Conservation (phyloP, 2,888 invertebrate genomes). For the Corythucha ciliata region DNA sequence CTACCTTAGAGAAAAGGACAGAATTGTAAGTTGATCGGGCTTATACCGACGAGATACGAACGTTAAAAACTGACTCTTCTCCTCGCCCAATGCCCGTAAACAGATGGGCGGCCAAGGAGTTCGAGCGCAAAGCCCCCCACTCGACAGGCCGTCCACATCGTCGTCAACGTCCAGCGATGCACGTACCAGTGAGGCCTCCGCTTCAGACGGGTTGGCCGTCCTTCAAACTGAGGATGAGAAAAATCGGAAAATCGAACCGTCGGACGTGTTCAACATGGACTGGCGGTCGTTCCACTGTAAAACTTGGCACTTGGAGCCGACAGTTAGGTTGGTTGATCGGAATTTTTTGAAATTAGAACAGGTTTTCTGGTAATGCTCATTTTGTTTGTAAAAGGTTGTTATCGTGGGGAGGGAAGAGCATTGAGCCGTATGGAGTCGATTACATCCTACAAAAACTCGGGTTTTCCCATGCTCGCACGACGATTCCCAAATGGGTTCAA, state of each 20-base stretch:
- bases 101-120: slow-evolving; percentile 29
- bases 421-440: slow-evolving; percentile 97
- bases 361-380: background rate
- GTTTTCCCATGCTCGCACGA: slow-evolving; percentile 92
- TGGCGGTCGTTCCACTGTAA: slow-evolving; percentile 86
- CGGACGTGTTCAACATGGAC: slow-evolving; percentile 53
- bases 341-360: background rate
- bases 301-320: slow-evolving; percentile 94
- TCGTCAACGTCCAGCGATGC: slow-evolving; percentile 20
- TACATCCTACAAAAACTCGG: slow-evolving; percentile 96
- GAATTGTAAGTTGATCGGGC: slow-evolving; percentile 52
- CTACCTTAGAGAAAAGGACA: slow-evolving; percentile 87
- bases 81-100: background rate
- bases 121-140: slow-evolving; percentile 42
- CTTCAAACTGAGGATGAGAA: slow-evolving; percentile 43
- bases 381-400: slow-evolving; percentile 46
- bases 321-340: slow-evolving; percentile 55
- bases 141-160: slow-evolving; percentile 23
- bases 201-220: no score
- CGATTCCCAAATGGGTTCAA: slow-evolving; percentile 99
- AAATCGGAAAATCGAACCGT: slow-evolving; percentile 42
- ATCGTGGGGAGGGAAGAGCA: slow-evolving; percentile 90
- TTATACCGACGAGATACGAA: no score
- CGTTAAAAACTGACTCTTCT: background rate
- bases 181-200: slow-evolving; percentile 26